A percentile compares a stretch with the other conserved stretches of the same genome.
Conservation (phyloP, 2,113 vertebrate genomes). For the Sapayoa aenigma region DNA sequence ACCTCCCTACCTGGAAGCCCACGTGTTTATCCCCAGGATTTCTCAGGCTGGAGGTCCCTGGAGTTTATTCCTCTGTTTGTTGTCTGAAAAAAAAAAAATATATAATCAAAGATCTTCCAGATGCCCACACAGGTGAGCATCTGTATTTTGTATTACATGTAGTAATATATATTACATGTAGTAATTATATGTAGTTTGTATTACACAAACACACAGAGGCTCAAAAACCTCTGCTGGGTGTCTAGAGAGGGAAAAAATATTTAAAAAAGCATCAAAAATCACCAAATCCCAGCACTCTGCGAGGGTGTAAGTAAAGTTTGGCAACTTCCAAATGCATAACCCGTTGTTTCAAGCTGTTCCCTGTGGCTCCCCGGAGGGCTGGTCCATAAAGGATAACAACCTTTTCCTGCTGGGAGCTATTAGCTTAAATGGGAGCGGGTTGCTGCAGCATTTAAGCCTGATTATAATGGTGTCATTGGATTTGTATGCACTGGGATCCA, state of each 20-base stretch:
- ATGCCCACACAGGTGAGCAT: not conserved
- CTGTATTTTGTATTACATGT: too few species aligned
- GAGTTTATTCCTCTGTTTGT: not conserved
- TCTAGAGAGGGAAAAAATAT: not conserved
- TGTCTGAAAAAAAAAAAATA: not conserved
- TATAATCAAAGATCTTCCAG: not conserved
- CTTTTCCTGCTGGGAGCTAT: slow-evolving; percentile 67
- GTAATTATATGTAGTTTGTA: too few species aligned
- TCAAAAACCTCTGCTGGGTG: not conserved
- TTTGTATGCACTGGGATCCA: slow-evolving; percentile 32
- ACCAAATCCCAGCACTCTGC: not conserved
- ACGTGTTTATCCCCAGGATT: not conserved
- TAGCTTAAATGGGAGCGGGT: slow-evolving; percentile 57
- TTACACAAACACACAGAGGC: not conserved
- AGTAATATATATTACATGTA: too few species aligned
- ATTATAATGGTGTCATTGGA: slow-evolving; percentile 65
- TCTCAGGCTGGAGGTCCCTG: not conserved
- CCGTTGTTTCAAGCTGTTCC: slow-evolving; percentile 51
- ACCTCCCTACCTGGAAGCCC: not conserved
- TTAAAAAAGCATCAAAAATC: not conserved
- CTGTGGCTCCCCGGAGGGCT: slow-evolving; percentile 51
- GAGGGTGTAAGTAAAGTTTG: slow-evolving; percentile 59
- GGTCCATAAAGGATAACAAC: slow-evolving; percentile 69
- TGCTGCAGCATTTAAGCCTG: slow-evolving; percentile 59
- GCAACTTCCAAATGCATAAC: slow-evolving; percentile 40